Conservation (phyloP, 1,140 invertebrate species). For the Helicoverpa armigera region DNA sequence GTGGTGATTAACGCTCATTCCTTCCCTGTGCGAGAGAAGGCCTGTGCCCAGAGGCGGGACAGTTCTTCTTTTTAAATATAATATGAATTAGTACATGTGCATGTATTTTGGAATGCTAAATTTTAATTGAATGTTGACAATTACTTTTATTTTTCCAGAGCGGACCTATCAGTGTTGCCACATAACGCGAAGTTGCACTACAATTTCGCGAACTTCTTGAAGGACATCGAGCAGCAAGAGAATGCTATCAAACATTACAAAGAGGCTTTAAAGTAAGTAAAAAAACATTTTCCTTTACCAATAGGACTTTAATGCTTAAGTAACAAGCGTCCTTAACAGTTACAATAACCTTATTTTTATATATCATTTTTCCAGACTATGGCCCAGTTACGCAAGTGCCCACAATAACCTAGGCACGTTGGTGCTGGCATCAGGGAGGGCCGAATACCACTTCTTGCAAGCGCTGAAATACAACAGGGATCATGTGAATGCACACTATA, state of each 20-base stretch:
- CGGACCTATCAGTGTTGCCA: conserved; percentile 92
- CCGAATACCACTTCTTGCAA: conserved; percentile 92
- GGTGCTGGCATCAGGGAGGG: conserved; percentile 89
- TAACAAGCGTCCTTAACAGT: background rate
- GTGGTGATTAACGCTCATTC: too few relatives aligned
- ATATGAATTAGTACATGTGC: background rate
- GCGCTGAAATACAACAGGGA: conserved; percentile 92
- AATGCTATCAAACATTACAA: conserved; percentile 93
- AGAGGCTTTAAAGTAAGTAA: conserved; percentile 92
- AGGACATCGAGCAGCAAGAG: conserved; percentile 91
- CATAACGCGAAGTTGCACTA: conserved; percentile 97
- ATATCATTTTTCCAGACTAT: conserved; percentile 88
- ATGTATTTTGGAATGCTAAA: background rate
- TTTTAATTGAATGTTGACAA: background rate
- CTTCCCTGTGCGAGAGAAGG: too few relatives aligned
- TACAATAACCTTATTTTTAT: background rate
- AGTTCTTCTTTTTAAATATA: background rate
- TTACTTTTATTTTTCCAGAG: conserved; percentile 87
- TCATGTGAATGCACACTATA: conserved; percentile 95
- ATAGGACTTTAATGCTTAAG: too few relatives aligned
- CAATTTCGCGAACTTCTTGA: conserved; percentile 95
- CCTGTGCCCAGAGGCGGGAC: too few relatives aligned
- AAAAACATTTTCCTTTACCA: too few relatives aligned
- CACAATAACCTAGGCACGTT: conserved; percentile 96
- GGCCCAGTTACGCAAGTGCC: conserved; percentile 95